Base-by-base conservation (phyloP, 2,888 invertebrate genomes). In the Drosophila anceps region DNA sequence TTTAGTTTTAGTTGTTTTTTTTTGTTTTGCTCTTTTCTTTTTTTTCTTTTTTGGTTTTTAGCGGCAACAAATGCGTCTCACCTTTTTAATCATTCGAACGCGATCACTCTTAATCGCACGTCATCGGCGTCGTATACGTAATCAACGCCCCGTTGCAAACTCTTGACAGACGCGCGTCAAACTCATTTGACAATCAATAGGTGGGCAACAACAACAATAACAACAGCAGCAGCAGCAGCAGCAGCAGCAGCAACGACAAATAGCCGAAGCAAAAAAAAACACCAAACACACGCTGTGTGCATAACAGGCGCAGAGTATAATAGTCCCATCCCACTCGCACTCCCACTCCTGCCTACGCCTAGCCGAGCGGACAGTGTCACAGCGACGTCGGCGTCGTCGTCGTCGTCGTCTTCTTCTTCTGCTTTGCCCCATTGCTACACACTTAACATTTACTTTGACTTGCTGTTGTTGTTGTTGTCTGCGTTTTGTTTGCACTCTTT, bases 131-230 rank as follows among this genome's bases (percentile, higher is more conserved):
- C 85, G 81, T 84, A 82, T 82, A 82, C 81, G 78, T 83, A 85
- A 85, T 83, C 67, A 69, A 64, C 70, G 69, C 70, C 67, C 41
- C 73, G 73, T 33, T 63, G 81, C 81, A 60, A 76, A 44, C 57
- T 44, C 71, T 78, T 67, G 80, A 76, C 80, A 74, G 71, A 37
- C 66, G 53, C 64, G 73, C 85, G 80, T 79, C 82, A 82, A 79
- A 79, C 73, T 70, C 84, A 79, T 82, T 82, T 79, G 80, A 73
- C 79, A 76, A 79, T 76, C 79, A 73, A 81, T 72, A 78, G 74
- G 65, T 73, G 57, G 69, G 35, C 59, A 50, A 72, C 43, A 59
- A 61, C 39, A 73, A 37, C 39, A 57, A 46, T 24, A 33, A 63
- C 46, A 59, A 57, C 39, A 69, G 41, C 29, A 44, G 18, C 58